These are phyloP conservation scores for Felis chaus DNA, from an alignment of 2,113 vertebrate species.

Conservation along the genomic window DNA sequence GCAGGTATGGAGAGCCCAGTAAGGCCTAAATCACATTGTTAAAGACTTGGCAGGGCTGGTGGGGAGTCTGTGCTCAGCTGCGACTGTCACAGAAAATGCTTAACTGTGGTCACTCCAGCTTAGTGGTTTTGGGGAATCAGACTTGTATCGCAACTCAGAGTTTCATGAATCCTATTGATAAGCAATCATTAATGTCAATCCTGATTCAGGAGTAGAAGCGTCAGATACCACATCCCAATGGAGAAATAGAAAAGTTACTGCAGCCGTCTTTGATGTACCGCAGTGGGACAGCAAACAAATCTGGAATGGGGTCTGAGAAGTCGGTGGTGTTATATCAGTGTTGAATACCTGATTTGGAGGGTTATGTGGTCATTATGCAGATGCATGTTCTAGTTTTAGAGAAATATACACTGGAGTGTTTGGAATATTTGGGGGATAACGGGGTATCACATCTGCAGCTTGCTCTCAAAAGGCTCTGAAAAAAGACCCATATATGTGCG, in stretches of 20 bases:
- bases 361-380: neutral
- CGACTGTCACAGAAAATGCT: neutral
- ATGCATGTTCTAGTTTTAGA: neutral
- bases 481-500: neutral
- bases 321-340: neutral
- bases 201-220: neutral
- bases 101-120: neutral
- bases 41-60: neutral
- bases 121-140: neutral
- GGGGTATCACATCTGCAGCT: neutral
- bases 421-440: neutral
- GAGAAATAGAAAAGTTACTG: neutral
- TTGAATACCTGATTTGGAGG: neutral
- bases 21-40: neutral
- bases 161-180: neutral
- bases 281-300: neutral
- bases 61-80: neutral
- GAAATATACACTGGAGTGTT: neutral
- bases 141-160: neutral
- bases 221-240: neutral
- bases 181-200: neutral
- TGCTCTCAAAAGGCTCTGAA: neutral
- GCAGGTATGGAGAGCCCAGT: neutral
- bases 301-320: neutral
- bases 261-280: neutral